Conservation (phyloP, 1,140 invertebrate species). For the Lysiphlebus fabarum region DNA sequence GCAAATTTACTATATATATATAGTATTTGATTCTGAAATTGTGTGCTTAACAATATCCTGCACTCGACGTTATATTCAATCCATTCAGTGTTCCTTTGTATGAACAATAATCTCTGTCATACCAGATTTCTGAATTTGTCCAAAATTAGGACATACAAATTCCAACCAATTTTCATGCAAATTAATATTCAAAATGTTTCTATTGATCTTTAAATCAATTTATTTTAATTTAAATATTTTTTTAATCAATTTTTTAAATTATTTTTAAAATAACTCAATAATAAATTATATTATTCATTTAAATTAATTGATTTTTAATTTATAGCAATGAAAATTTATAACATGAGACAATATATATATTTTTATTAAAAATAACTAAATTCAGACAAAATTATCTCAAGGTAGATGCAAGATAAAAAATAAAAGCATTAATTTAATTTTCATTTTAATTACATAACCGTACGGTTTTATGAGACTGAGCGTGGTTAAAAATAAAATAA, state of each 20-base stretch:
- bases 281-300: no score
- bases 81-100: background rate
- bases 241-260: no score
- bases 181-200: no score
- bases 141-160: background rate
- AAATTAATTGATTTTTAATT: no score
- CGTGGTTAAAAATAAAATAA: background rate
- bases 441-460: slow-evolving; percentile 6
- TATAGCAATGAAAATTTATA: background rate
- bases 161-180: no score
- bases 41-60: slow-evolving; percentile 6
- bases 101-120: no score
- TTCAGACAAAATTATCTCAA: background rate
- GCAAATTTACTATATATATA: slow-evolving; percentile 3
- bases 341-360: background rate
- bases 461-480: background rate
- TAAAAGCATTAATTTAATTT: slow-evolving; percentile 8
- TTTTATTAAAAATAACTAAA: background rate
- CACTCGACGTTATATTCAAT: slow-evolving; percentile 6
- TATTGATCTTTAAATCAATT: no score
- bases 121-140: background rate
- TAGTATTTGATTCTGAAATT: slow-evolving; percentile 5
- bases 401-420: slow-evolving; percentile 3
- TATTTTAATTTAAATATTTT: no score
- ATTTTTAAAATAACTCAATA: no score